Base-by-base conservation (phyloP, 2,888 invertebrate genomes). In the Yponomeuta plumbellus region DNA sequence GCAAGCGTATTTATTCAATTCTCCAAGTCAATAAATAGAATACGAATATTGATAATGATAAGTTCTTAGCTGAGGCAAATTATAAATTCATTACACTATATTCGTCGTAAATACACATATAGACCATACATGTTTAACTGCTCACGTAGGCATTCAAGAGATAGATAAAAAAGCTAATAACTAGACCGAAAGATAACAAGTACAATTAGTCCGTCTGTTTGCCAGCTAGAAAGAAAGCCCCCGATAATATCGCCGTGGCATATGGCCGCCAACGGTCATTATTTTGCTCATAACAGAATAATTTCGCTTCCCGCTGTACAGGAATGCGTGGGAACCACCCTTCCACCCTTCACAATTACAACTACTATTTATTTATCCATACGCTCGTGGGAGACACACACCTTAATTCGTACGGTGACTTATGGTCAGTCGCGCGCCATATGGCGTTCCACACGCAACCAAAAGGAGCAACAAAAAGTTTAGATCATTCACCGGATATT, bases 241-340 rank as follows among this genome's bases (percentile, higher is more conserved):
- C n/a, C 34, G 61, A 61, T 61, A n/a, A 10, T 8, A 58, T 61
- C 23, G 13, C 40, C 61, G 66, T 66, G 61, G 34, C 66, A 66
- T 66, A 66, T 66, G 66, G 66, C 26, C 17, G 11, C 61, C 10
- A 26, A 52, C 34, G 65, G 65, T 65, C 61, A 66, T 61, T 61
- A 58, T 59, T 52, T 52, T 17, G 44, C 44, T 52, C 17, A 52
- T 52, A 52, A 52, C 58, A 66, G 59, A 40, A 66, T 66, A 59
- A 58, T 59, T 66, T 22, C 61, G 21, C 52, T 44, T 52, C 44
- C 52, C 52, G 34, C 73, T 68, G 84, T 78, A 78, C 76, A 76
- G 86, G 84, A 85, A 89, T 88, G 85, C 85, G 88, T 88, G 89
- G 89, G 89, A 89, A 90, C 57, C 64, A 72, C 68, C 67, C 68